phyloP scores from a whole-genome alignment of 2,888 invertebrate species.

The Megalurothrips usitatus region DNA sequence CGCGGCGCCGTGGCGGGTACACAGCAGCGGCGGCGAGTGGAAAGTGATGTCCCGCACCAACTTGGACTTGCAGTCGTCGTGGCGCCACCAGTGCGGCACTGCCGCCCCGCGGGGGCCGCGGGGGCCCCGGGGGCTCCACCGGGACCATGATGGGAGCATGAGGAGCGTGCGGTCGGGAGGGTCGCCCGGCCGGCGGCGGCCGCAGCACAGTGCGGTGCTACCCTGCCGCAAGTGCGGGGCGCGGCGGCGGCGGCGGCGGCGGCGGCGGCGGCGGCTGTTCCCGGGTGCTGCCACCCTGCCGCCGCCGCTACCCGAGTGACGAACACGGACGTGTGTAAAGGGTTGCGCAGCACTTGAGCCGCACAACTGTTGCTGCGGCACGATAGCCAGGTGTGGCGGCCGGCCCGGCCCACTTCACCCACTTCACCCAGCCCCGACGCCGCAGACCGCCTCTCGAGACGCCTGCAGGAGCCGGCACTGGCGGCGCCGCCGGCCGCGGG shows the following conservation, averaged over 20 bases:
- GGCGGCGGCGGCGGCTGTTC: too few species aligned
- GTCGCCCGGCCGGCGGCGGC: too few species aligned
- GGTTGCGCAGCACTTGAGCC: not conserved
- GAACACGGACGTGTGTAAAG: not conserved
- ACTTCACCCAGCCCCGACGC: not conserved
- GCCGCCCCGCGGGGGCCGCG: not conserved
- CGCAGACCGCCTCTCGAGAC: not conserved
- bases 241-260: too few species aligned
- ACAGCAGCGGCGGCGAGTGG: not conserved
- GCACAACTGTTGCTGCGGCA: not conserved
- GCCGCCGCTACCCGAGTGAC: too few species aligned
- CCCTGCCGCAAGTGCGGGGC: too few species aligned
- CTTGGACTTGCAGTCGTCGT: not conserved
- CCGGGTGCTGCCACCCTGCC: too few species aligned
- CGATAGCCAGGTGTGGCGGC: not conserved
- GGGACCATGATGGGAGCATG: too few species aligned
- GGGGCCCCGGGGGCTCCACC: too few species aligned
- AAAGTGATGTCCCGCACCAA: slow-evolving; percentile 7
- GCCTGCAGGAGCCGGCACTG: not conserved
- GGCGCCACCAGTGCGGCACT: not conserved
- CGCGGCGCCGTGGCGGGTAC: not conserved
- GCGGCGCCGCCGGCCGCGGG: not conserved
- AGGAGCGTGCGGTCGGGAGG: too few species aligned
- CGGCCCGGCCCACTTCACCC: not conserved
- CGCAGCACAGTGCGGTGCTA: too few species aligned